Percentiles rank a stretch among this genome's conserved stretches.
These are phyloP conservation scores for Leucophora obtusa DNA, from an alignment of 2,888 invertebrate species.

Conservation along the genomic window DNA sequence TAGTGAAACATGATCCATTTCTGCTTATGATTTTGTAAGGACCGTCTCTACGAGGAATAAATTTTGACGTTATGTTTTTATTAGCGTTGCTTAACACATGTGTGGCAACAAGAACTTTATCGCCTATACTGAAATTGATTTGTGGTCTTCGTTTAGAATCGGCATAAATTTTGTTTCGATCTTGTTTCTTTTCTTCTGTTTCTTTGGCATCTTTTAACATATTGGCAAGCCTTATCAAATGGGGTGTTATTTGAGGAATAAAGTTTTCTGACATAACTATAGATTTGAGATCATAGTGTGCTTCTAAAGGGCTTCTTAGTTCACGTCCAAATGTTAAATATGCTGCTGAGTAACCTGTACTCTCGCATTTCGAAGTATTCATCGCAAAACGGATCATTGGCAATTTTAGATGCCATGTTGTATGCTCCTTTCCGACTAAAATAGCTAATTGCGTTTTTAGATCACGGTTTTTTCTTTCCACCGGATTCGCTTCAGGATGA, in stretches of 20 bases:
- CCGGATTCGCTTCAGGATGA: constrained; percentile 73
- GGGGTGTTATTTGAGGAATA: no score
- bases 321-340: constrained; percentile 46
- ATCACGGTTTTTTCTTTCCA: constrained; percentile 64
- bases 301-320: constrained; percentile 33
- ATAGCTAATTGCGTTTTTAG: constrained; percentile 19
- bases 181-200: background rate
- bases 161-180: no score
- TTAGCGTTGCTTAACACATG: no score
- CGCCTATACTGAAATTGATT: no score
- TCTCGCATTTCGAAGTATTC: constrained; percentile 69
- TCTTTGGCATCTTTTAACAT: constrained; percentile 12
- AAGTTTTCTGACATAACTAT: no score
- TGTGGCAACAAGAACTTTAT: no score
- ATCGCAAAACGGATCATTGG: constrained; percentile 73
- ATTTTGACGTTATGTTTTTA: no score
- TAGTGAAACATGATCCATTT: no score
- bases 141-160: no score
- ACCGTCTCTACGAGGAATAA: background rate
- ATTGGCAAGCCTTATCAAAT: constrained; percentile 26
- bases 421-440: constrained; percentile 9
- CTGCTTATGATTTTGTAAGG: no score
- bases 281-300: background rate
- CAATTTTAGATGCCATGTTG: constrained; percentile 59
- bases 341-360: constrained; percentile 39